Conservation (phyloP, 1,140 invertebrate species). For the Drosophila prosaltans region DNA sequence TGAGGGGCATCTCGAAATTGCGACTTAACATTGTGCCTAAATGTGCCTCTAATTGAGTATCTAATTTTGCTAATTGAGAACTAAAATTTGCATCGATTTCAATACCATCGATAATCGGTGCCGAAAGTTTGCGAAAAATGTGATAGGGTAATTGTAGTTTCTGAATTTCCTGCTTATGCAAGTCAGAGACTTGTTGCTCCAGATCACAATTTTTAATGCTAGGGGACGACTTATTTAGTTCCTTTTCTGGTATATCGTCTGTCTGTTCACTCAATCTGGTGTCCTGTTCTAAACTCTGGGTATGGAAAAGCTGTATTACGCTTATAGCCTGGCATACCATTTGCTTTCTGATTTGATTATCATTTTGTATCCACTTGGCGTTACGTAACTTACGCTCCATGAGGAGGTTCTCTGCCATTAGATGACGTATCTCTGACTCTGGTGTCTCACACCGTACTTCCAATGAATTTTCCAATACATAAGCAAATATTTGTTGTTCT, state of each 20-base stretch:
- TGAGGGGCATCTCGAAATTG: not conserved
- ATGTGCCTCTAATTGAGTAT: not conserved
- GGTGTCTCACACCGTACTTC: not conserved
- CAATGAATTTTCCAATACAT: not conserved
- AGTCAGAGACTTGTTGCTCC: not conserved
- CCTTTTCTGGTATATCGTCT: not conserved
- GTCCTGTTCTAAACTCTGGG: not conserved
- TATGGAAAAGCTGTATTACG: not conserved
- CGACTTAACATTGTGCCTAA: not conserved
- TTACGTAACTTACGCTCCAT: constrained; percentile 9
- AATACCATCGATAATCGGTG: not conserved
- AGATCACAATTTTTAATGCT: not conserved
- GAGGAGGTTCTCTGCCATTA: constrained; percentile 15
- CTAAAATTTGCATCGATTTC: not conserved
- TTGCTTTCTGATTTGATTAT: not conserved
- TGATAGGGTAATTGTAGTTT: not conserved
- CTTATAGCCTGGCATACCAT: not conserved
- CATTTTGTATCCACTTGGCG: not conserved
- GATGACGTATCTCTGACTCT: not conserved
- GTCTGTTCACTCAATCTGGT: not conserved
- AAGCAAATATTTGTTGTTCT: not conserved
- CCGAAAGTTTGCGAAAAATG: not conserved
- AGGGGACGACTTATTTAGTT: not conserved
- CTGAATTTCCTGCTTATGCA: not conserved
- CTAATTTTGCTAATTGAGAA: not conserved